Percentiles rank a stretch among this genome's conserved stretches.
Evolutionary conservation across 2,797 vertebrate genomes (phyloP).

Genomic region (Erethizon dorsatum): DNA sequence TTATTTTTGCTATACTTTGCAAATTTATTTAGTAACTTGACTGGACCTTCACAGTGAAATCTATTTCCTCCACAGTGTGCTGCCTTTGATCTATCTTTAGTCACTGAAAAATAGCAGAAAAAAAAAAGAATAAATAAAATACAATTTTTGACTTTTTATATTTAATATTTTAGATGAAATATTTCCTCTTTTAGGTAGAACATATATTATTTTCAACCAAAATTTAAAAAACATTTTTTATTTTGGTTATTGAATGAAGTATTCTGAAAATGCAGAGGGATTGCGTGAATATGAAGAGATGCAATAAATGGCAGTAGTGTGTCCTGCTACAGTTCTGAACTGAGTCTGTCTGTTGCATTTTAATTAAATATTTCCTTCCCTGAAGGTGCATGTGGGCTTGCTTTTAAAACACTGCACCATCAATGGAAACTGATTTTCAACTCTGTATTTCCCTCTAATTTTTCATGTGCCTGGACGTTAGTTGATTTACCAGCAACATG

Average conservation of each 20-base stretch:
- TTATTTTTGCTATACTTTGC: neutral
- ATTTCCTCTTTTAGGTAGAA: neutral
- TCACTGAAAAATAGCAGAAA: neutral
- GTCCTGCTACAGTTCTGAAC: neutral
- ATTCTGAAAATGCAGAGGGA: neutral
- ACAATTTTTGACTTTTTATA: neutral
- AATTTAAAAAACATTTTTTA: neutral
- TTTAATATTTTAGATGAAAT: neutral
- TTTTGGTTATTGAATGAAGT: neutral
- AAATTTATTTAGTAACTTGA: neutral
- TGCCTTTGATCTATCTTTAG: neutral
- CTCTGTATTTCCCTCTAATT: neutral
- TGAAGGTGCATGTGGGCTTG: neutral
- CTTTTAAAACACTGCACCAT: neutral
- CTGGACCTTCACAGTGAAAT: neutral
- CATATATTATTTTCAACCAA: neutral
- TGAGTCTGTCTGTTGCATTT: neutral
- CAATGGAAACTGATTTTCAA: neutral
- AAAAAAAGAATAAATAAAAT: neutral
- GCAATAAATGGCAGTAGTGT: neutral
- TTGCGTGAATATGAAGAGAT: neutral
- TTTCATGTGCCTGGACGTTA: neutral
- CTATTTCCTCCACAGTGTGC: neutral
- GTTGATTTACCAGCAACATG: neutral
- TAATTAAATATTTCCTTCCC: slow-evolving; percentile 9